These are phyloP conservation scores for Trachemys scripta DNA, from an alignment of 2,113 vertebrate species.

Conservation along the genomic window DNA sequence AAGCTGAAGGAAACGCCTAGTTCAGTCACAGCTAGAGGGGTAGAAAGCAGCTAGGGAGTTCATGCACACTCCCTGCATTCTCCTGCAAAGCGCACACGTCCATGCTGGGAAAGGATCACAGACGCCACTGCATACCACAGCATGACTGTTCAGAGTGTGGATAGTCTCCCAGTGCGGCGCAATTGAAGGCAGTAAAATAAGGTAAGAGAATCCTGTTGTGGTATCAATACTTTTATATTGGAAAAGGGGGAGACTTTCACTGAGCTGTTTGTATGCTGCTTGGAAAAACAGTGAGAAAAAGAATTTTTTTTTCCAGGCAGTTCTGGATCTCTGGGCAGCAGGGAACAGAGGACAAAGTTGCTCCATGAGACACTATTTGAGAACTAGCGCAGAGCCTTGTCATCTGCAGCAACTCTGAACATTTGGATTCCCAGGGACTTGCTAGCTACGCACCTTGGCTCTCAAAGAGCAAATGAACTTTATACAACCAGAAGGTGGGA, in stretches of 20 bases:
- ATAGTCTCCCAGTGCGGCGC: neutral
- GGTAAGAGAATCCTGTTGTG: slow-evolving; percentile 60
- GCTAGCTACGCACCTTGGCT: neutral
- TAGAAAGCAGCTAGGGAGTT: slow-evolving; percentile 68
- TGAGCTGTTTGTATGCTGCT: neutral
- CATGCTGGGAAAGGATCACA: neutral
- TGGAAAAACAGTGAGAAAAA: neutral
- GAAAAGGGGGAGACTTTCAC: neutral
- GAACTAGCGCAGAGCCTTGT: neutral
- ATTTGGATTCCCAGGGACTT: neutral
- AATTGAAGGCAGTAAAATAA: slow-evolving; percentile 16
- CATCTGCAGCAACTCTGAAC: neutral
- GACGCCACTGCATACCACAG: neutral
- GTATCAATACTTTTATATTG: fast-evolving
- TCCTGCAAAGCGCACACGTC: neutral
- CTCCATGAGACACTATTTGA: neutral
- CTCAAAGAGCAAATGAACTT: neutral
- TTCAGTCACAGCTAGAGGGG: slow-evolving; percentile 68
- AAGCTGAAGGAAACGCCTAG: slow-evolving; percentile 82
- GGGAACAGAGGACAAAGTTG: neutral
- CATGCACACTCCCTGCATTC: slow-evolving; percentile 34
- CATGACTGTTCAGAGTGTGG: neutral
- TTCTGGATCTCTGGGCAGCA: neutral
- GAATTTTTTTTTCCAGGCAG: fast-evolving
- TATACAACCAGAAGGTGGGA: neutral